phyloP scores from a whole-genome alignment of 2,888 invertebrate genomes.

The Polia nebulosa region DNA sequence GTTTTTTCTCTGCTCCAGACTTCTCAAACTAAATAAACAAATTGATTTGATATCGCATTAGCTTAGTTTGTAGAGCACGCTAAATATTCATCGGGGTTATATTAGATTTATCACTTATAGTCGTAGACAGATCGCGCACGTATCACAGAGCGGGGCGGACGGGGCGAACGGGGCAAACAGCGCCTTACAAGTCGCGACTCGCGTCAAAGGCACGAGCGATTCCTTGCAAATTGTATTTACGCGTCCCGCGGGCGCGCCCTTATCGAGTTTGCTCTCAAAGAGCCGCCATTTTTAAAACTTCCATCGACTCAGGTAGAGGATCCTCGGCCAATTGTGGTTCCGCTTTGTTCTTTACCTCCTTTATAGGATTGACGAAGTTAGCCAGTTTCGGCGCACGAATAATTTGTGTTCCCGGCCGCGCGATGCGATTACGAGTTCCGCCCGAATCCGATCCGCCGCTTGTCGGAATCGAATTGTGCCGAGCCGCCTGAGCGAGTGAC shows the following conservation, averaged over 20 bases:
- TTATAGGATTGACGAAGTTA: slow-evolving; percentile 90
- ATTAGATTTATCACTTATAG: slow-evolving; percentile 66
- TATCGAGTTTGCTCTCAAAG: slow-evolving; percentile 89
- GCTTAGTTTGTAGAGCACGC: slow-evolving; percentile 51
- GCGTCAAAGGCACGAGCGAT: slow-evolving; percentile 89
- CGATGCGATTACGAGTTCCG: slow-evolving; percentile 88
- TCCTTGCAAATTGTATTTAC: slow-evolving; percentile 89
- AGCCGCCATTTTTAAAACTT: slow-evolving; percentile 90
- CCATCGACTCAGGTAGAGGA: slow-evolving; percentile 85
- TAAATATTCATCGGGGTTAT: slow-evolving; percentile 62
- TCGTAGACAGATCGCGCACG: slow-evolving; percentile 54
- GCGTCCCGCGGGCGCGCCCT: slow-evolving; percentile 88
- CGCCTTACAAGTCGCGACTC: slow-evolving; percentile 78
- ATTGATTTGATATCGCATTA: slow-evolving; percentile 50
- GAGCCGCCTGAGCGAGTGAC: slow-evolving; percentile 76
- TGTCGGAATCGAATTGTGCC: slow-evolving; percentile 81
- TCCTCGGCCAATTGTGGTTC: slow-evolving; percentile 88
- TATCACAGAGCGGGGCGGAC: slow-evolving; percentile 39
- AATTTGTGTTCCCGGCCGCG: slow-evolving; percentile 89
- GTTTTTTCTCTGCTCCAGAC: slow-evolving; percentile 18
- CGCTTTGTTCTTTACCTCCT: slow-evolving; percentile 89
- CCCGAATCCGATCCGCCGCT: slow-evolving; percentile 84
- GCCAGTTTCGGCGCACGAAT: slow-evolving; percentile 87
- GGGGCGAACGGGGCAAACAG: slow-evolving; percentile 69
- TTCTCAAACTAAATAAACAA: slow-evolving; percentile 45